Base-by-base conservation (phyloP, 2,797 vertebrate genomes). In the Champsocephalus esox region DNA sequence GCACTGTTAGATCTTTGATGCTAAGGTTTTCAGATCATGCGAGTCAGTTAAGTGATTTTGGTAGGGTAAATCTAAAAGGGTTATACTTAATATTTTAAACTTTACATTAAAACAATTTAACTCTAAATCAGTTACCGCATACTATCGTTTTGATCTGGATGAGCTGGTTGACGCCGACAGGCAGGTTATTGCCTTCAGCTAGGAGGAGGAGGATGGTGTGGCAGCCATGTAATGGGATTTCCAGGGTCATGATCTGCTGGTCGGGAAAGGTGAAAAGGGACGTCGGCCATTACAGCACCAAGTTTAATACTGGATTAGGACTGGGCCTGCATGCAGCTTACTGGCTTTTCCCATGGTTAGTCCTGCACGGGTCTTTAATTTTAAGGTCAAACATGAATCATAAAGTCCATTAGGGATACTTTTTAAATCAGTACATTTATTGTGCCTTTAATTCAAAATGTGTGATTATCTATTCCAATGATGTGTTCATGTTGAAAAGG, bases 241-340 rank as follows among this genome's bases (percentile, higher is more conserved):
- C 65, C 46, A 41, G 28, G 17, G n/a, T 32, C 65, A 48, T 75
- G 80, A 87, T 70, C 67, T 57, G 77, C 45, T 63, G 54, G 21
- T 50, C 38, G 45, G 48, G 71, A 41, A 48, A 78, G 66, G 76
- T 75, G 44, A 75, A 50, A 66, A 41, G 59, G 65, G 44, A 55
- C 24, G 41, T 17, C 52, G 41, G 41, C 77, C 49, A 34, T 82
- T 73, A 79, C 56, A 82, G 72, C 64, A 72, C 41, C 70, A 73
- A 86, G 68, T 55, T 82, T 75, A 77, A 73, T 73, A 79, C 68
- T 57, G 70, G 82, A 88, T 89, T 85, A 82, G 41, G 74, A n/a
- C 66, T 62, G 64, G 56, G 66, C 61, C 69, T 69, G 67, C 79
- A 79, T 69, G 69, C 79, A 79, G 77, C 38, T 82, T 71, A 82